Conservation (phyloP, 2,113 vertebrate genomes). For the Ondatra zibethicus region DNA sequence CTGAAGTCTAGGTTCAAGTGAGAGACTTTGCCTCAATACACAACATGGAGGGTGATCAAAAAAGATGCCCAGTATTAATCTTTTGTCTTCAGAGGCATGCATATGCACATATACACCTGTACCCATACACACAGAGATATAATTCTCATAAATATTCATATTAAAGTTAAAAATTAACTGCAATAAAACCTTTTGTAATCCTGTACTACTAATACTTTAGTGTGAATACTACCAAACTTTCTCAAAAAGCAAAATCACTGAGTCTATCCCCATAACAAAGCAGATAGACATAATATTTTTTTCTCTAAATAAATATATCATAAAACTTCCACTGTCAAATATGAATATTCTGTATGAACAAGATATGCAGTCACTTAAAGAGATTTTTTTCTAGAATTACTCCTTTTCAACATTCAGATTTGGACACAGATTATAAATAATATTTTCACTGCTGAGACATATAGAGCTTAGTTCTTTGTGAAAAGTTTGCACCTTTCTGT, state of each 20-base stretch:
- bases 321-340: not conserved
- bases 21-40: no score
- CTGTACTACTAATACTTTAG: conserved; percentile 8
- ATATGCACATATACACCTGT: no score
- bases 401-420: not conserved
- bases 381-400: not conserved
- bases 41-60: no score
- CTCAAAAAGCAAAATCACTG: conserved; percentile 3
- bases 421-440: not conserved
- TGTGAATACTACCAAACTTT: not conserved
- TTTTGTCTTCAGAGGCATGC: no score
- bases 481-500: not conserved
- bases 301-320: not conserved
- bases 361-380: not conserved
- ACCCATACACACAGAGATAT: no score
- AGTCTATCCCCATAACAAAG: not conserved
- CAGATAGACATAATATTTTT: not conserved
- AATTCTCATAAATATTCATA: not conserved
- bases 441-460: not conserved
- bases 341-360: not conserved
- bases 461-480: not conserved
- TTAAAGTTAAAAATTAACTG: not conserved
- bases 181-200: not conserved
- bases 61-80: no score
- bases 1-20: no score